Evolutionary conservation across 2,888 invertebrate genomes (phyloP).

Genomic region (Diarsia mendica): DNA sequence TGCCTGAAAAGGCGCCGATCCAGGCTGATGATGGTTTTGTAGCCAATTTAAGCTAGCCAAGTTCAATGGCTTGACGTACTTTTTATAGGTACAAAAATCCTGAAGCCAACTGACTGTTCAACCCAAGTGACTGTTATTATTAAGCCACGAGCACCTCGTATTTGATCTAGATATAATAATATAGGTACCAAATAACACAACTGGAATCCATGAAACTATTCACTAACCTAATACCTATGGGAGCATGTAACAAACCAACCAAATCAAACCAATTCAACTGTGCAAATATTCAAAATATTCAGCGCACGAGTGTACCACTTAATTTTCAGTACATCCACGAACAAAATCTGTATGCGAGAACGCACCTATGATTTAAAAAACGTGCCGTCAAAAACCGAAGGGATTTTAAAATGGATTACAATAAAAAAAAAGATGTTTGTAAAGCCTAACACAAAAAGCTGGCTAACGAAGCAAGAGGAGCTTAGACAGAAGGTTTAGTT

Average conservation of each 20-base stretch:
- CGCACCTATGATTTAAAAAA: slow-evolving; percentile 79
- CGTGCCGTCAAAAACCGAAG: slow-evolving; percentile 74
- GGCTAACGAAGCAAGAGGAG: slow-evolving; percentile 10
- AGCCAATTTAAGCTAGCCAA: no score
- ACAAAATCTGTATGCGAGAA: slow-evolving; percentile 75
- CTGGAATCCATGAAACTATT: neutral
- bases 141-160: no score
- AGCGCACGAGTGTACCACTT: slow-evolving; percentile 54
- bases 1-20: no score
- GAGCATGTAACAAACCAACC: neutral
- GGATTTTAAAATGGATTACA: slow-evolving; percentile 64
- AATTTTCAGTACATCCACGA: slow-evolving; percentile 65
- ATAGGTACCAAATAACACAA: neutral
- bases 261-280: slow-evolving; percentile 7
- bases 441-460: slow-evolving; percentile 61
- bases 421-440: slow-evolving; percentile 64
- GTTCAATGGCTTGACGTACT: no score
- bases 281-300: slow-evolving; percentile 42
- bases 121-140: no score
- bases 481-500: slow-evolving; percentile 44
- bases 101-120: no score
- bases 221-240: neutral
- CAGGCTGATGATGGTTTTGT: no score
- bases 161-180: no score
- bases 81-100: no score